Percentiles rank a stretch among this genome's conserved stretches.
Evolutionary conservation across 2,113 vertebrate genomes (phyloP).

Genomic region (Brachypteracias leptosomus): DNA sequence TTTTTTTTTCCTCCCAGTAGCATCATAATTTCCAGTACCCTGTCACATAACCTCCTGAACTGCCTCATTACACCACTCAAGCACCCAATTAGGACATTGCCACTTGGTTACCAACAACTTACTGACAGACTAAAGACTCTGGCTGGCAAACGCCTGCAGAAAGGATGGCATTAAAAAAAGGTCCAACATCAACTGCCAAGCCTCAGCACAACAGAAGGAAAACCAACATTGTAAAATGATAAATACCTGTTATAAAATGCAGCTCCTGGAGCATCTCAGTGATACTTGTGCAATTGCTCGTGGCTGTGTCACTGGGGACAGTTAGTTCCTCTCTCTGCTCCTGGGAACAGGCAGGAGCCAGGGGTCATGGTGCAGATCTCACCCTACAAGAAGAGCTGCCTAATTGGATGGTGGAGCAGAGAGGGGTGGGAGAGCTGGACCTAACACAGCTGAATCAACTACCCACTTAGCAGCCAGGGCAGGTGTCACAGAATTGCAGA

Average conservation of each 20-base stretch:
- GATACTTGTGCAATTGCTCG: too few species aligned
- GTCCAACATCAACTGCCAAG: not conserved
- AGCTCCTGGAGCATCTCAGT: not conserved
- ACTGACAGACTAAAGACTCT: not conserved
- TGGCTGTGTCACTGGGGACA: fast-evolving
- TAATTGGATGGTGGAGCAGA: not conserved
- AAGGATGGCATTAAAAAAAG: not conserved
- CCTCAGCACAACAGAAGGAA: not conserved
- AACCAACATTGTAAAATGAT: not conserved
- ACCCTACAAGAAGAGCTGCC: not conserved
- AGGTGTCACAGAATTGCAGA: not conserved
- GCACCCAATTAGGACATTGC: not conserved
- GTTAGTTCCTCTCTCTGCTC: not conserved
- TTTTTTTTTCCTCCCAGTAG: fast-evolving
- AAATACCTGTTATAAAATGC: not conserved
- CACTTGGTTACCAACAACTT: not conserved
- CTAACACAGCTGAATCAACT: not conserved
- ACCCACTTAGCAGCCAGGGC: not conserved
- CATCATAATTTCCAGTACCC: not conserved
- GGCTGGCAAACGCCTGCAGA: not conserved
- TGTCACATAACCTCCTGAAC: not conserved
- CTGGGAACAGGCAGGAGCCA: not conserved
- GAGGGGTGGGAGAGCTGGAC: not conserved
- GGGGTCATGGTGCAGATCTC: fast-evolving
- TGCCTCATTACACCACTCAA: not conserved